A percentile compares a stretch with the other conserved stretches of the same genome.
phyloP scores from a whole-genome alignment of 2,113 vertebrate genomes.

The Charina bottae region DNA sequence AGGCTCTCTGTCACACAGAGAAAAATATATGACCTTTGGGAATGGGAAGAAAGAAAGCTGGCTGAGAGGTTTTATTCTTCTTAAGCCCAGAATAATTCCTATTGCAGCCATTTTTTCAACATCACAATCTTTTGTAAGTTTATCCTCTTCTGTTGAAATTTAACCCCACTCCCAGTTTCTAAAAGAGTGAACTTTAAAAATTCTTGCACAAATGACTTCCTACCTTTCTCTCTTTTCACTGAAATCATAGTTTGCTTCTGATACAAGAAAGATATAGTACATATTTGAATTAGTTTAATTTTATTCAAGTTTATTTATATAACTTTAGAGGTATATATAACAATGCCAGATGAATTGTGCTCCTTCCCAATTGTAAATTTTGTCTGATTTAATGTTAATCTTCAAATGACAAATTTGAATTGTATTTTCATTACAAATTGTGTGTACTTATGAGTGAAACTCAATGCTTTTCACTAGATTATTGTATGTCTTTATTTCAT shows the following conservation, averaged over 20 bases:
- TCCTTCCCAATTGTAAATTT: rapidly evolving
- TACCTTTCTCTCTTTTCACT: background rate
- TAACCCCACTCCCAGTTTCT: background rate
- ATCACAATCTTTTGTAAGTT: background rate
- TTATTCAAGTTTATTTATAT: background rate
- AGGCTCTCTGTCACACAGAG: background rate
- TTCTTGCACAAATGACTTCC: background rate
- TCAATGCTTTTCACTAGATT: slow-evolving; percentile 31
- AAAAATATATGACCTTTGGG: background rate
- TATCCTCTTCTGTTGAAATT: background rate
- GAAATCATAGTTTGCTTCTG: background rate
- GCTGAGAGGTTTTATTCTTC: background rate
- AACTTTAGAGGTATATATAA: background rate
- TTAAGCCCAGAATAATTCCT: background rate
- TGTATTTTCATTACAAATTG: slow-evolving; percentile 20
- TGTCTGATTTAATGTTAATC: slow-evolving; percentile 24
- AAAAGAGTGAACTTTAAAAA: background rate
- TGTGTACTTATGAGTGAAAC: slow-evolving; percentile 33
- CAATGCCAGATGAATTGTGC: background rate
- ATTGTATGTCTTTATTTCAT: background rate
- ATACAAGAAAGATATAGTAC: background rate
- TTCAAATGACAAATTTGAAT: slow-evolving; percentile 22
- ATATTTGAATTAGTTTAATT: background rate
- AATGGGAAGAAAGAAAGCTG: background rate
- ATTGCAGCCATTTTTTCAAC: background rate